Evolutionary conservation across 2,797 vertebrate species (phyloP).

Genomic region (Thaleichthys pacificus): DNA sequence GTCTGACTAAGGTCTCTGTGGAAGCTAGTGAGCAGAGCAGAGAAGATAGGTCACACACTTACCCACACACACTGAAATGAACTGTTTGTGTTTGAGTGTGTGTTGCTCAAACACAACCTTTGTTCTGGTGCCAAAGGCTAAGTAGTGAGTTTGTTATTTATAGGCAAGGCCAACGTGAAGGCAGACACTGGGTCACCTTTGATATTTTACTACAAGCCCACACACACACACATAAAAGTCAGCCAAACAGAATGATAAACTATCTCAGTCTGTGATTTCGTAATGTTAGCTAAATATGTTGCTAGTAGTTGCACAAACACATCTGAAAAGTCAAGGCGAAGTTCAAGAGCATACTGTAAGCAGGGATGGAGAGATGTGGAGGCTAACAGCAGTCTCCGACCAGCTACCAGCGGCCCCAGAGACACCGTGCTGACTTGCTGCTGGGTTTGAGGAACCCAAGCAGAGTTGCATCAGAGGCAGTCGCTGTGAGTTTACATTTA

Average conservation of each 20-base stretch:
- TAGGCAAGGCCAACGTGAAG: slow-evolving; percentile 40
- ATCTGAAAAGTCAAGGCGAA: too few species aligned
- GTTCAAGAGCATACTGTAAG: too few species aligned
- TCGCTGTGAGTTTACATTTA: too few species aligned
- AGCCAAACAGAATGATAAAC: too few species aligned
- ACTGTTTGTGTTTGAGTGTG: slow-evolving; percentile 13
- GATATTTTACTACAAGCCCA: slow-evolving; percentile 50
- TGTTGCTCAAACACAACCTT: slow-evolving; percentile 43
- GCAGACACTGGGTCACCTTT: slow-evolving; percentile 40
- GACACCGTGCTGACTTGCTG: too few species aligned
- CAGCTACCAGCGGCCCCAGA: too few species aligned
- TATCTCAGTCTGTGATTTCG: neutral
- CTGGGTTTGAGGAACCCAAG: too few species aligned
- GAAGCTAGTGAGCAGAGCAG: neutral
- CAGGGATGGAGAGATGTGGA: too few species aligned
- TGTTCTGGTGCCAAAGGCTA: slow-evolving; percentile 38
- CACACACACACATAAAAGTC: too few species aligned
- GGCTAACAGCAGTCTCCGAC: too few species aligned
- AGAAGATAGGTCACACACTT: neutral
- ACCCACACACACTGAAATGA: neutral
- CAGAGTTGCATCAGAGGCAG: too few species aligned
- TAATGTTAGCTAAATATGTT: slow-evolving; percentile 8
- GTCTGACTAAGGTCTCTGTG: neutral
- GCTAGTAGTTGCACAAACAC: neutral
- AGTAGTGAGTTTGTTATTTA: slow-evolving; percentile 51